phyloP scores from a whole-genome alignment of 2,888 invertebrate species.

The Ethmia dodecea region DNA sequence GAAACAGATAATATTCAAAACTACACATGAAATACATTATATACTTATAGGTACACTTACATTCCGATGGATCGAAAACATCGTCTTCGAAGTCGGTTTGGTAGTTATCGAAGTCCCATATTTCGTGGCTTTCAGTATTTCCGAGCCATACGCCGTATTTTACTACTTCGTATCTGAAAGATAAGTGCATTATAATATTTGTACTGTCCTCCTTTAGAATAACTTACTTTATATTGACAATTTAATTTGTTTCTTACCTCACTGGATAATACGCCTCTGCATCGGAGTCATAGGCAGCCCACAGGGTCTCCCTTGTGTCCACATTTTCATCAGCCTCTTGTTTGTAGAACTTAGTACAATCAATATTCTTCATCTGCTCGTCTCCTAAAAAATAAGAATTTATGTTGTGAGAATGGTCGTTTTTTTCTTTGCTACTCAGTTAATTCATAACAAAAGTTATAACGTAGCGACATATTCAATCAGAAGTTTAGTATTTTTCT shows the following conservation, averaged over 20 bases:
- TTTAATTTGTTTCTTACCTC: slow-evolving; percentile 30
- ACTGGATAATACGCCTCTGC: slow-evolving; percentile 36
- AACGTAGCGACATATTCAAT: no score
- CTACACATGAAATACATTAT: neutral
- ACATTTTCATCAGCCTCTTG: slow-evolving; percentile 9
- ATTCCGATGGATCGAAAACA: slow-evolving; percentile 24
- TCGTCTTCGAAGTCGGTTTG: slow-evolving; percentile 22
- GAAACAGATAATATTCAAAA: neutral
- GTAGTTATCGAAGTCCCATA: slow-evolving; percentile 44
- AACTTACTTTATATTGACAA: neutral
- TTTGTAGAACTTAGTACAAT: slow-evolving; percentile 32
- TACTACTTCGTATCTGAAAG: slow-evolving; percentile 37
- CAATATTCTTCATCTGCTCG: slow-evolving; percentile 30
- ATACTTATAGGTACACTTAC: slow-evolving; percentile 23
- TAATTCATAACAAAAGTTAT: no score
- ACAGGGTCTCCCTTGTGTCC: slow-evolving; percentile 28
- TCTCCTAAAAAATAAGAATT: slow-evolving; percentile 23
- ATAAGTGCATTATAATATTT: neutral
- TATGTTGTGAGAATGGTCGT: no score
- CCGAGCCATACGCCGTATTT: slow-evolving; percentile 36
- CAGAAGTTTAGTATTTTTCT: no score
- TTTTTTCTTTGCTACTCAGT: no score
- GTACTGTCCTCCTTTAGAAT: neutral
- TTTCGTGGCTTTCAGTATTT: slow-evolving; percentile 29
- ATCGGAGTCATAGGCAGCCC: slow-evolving; percentile 32